Conservation (phyloP, 2,888 invertebrate genomes). For the Chymomyza amoena region DNA sequence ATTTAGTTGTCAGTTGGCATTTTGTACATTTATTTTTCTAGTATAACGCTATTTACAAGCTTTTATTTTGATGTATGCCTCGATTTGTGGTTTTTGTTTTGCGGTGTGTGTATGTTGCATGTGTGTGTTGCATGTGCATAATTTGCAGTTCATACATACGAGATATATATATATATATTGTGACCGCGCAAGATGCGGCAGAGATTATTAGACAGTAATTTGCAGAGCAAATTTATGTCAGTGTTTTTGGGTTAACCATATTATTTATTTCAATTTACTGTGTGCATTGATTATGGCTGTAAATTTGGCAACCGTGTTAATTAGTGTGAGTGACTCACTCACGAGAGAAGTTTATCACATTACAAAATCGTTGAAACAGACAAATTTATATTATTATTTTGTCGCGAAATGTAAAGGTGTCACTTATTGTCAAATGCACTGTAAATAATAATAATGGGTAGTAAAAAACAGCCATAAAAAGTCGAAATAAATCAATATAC, state of each 20-base stretch:
- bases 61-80: neutral
- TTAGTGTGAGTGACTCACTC: conserved; percentile 23
- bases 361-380: no score
- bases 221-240: neutral
- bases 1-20: conserved; percentile 70
- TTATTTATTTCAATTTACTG: neutral
- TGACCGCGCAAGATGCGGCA: neutral
- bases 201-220: neutral
- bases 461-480: no score
- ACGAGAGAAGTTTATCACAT: neutral
- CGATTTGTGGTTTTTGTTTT: neutral
- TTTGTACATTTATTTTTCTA: conserved; percentile 37
- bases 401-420: no score
- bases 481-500: no score
- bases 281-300: neutral
- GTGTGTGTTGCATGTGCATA: neutral
- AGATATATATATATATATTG: neutral
- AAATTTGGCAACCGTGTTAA: neutral
- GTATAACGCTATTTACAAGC: neutral
- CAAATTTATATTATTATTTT: no score
- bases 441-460: no score
- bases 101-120: neutral
- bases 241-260: neutral
- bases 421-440: no score
- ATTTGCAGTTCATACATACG: neutral